Evolutionary conservation across 2,888 invertebrate species (phyloP), one percentile per base, ranked within the genome.

Genomic region (Dichetophora obliterata): DNA sequence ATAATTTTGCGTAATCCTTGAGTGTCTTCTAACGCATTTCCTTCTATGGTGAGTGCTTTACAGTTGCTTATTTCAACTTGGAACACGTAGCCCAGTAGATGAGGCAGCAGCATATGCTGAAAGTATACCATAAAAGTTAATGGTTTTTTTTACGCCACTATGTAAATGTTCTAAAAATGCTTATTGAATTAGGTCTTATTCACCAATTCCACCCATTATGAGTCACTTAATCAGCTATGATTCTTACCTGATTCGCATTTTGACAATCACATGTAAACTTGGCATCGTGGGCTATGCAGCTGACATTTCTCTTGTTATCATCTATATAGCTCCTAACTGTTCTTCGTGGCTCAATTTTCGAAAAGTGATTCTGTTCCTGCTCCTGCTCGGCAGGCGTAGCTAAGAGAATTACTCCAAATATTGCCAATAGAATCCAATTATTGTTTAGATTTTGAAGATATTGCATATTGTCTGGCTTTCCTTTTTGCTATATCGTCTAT

Each of bases 11-110:
- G 91, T 76, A 96, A 89, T 75, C 92, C 92, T 68, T 91, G 88
- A 81, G 94, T 92, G 78, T 91, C 89, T 37, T 90, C 89, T 68
- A 95, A 90, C 8, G 94, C 91, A 83, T 92, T 90, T 0, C 90
- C 84, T 61, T 91, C 89, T 81, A 95, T 91, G 69, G 89, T 90
- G 5, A 94, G 91, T 43, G 90, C 89, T 72, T 91, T 90, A 86
- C 96, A 96, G 85, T 93, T 92, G 78, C 91, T 90, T 78, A 96
- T 91, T 80, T 91, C 90, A 82, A 96, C 92, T 76, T 90, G 91
- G 74, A 91, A 92, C 11, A 86, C 85, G 74, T 84, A 82, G 50
- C 89, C 89, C 22, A 80, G 79, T 19, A 89, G 79, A 57, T 80
- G 90, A 63, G 92, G 90, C 78, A 94, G 85, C 43, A 91, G 90